Percentiles rank a stretch among this genome's conserved stretches.
phyloP scores from a whole-genome alignment of 2,888 invertebrate species.

The Meandrusa payeni region DNA sequence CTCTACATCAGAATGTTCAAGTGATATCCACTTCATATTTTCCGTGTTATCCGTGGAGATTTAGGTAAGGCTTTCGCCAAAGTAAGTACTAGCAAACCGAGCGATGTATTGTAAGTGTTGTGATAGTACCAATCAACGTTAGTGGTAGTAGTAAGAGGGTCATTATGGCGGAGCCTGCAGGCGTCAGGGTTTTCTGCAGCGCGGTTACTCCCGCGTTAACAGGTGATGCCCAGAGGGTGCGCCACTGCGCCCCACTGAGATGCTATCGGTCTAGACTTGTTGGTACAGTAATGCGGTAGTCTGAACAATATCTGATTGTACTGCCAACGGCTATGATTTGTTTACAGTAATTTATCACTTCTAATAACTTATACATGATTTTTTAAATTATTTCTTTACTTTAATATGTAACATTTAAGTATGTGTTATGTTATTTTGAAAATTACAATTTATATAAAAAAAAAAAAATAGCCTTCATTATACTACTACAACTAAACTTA shows the following conservation, averaged over 20 bases:
- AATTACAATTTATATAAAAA: too few relatives aligned
- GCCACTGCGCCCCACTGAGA: conserved; percentile 53
- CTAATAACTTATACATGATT: too few relatives aligned
- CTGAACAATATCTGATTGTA: conserved; percentile 32
- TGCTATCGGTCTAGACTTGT: conserved; percentile 42
- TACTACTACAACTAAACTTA: too few relatives aligned
- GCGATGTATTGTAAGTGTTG: conserved; percentile 35
- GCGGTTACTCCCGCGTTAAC: conserved; percentile 33
- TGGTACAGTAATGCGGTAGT: conserved; percentile 38
- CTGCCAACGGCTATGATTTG: conserved; percentile 38
- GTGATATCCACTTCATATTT: background rate
- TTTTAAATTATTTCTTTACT: too few relatives aligned
- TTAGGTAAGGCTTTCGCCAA: conserved; percentile 18
- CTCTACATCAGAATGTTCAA: conserved; percentile 31
- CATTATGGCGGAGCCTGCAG: conserved; percentile 53
- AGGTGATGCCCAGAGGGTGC: conserved; percentile 52
- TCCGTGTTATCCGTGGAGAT: conserved; percentile 35
- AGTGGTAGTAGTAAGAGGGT: conserved; percentile 31
- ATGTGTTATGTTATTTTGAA: too few relatives aligned
- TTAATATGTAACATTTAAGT: too few relatives aligned
- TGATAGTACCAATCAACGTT: conserved; percentile 1
- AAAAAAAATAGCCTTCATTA: too few relatives aligned
- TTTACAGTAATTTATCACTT: conserved; percentile 24
- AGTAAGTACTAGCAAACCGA: background rate
- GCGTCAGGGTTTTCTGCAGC: conserved; percentile 34